These are phyloP conservation scores for Lepisosteus oculatus DNA, from an alignment of 2,113 vertebrate species.

Conservation along the genomic window DNA sequence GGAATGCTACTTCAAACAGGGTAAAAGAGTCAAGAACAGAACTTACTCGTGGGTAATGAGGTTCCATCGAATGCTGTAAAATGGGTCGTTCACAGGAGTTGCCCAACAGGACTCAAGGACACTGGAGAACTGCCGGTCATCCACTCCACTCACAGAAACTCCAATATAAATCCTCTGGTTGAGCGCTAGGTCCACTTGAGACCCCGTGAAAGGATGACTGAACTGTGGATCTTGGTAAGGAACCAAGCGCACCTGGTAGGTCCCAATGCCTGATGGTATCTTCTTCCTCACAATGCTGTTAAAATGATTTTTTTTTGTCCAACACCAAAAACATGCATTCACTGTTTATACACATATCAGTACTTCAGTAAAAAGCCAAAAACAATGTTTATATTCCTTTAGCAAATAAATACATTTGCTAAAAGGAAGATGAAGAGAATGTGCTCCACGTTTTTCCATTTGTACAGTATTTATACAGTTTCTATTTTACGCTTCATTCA, in stretches of 20 bases:
- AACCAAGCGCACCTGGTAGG: slow-evolving; percentile 18
- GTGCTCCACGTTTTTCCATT: too few relatives aligned
- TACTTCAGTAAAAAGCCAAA: too few relatives aligned
- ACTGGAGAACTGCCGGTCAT: slow-evolving; percentile 18
- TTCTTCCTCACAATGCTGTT: slow-evolving; percentile 9
- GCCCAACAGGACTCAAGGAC: slow-evolving; percentile 30
- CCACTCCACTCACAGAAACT: slow-evolving; percentile 15
- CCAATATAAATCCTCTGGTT: slow-evolving; percentile 22
- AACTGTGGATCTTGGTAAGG: slow-evolving; percentile 27
- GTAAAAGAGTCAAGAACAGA: too few relatives aligned
- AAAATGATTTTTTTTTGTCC: not conserved
- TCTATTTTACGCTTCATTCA: too few relatives aligned
- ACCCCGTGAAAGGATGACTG: slow-evolving; percentile 12
- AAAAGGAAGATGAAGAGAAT: too few relatives aligned
- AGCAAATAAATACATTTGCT: too few relatives aligned
- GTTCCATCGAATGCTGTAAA: slow-evolving; percentile 24
- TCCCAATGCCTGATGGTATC: slow-evolving; percentile 16
- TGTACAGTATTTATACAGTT: too few relatives aligned
- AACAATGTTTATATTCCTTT: too few relatives aligned
- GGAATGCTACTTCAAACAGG: too few relatives aligned
- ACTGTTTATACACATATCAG: too few relatives aligned
- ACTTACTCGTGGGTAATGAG: slow-evolving; percentile 33
- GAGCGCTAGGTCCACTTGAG: slow-evolving; percentile 9
- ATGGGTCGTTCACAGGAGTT: slow-evolving; percentile 23
- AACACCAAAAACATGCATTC: too few relatives aligned